phyloP scores from a whole-genome alignment of 2,113 vertebrate species.

The Boulengeromyrus knoepffleri region DNA sequence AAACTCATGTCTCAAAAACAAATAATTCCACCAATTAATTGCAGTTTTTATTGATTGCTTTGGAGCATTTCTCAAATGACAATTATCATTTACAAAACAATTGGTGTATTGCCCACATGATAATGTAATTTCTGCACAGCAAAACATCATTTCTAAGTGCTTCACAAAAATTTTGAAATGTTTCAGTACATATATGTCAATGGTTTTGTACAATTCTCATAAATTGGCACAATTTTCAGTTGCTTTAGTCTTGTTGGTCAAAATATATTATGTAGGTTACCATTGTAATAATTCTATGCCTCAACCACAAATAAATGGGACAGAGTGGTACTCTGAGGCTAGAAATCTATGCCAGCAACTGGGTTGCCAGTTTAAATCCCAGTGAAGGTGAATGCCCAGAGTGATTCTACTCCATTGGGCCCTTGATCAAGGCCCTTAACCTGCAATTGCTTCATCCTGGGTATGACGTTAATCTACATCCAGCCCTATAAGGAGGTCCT shows the following conservation, averaged over 20 bases:
- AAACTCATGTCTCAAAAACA: background rate
- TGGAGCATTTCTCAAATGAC: background rate
- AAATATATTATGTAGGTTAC: background rate
- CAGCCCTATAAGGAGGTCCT: too few species aligned
- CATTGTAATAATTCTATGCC: background rate
- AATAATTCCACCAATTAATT: background rate
- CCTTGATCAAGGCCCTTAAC: too few species aligned
- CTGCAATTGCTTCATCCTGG: too few species aligned
- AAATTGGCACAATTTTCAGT: background rate
- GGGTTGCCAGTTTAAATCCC: background rate
- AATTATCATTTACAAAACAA: background rate
- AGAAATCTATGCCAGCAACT: too few species aligned
- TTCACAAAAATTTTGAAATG: background rate
- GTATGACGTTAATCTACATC: too few species aligned
- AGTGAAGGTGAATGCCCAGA: too few species aligned
- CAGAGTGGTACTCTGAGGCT: too few species aligned
- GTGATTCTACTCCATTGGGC: too few species aligned
- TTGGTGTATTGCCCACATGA: background rate
- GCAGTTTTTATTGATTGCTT: background rate
- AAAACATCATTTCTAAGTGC: too few species aligned
- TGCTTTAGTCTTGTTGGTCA: background rate
- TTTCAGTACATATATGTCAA: background rate
- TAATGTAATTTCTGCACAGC: background rate
- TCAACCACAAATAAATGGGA: too few species aligned
- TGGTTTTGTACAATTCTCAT: background rate